Conservation (phyloP, 1,140 invertebrate genomes). For the Dinoponera quadriceps region DNA sequence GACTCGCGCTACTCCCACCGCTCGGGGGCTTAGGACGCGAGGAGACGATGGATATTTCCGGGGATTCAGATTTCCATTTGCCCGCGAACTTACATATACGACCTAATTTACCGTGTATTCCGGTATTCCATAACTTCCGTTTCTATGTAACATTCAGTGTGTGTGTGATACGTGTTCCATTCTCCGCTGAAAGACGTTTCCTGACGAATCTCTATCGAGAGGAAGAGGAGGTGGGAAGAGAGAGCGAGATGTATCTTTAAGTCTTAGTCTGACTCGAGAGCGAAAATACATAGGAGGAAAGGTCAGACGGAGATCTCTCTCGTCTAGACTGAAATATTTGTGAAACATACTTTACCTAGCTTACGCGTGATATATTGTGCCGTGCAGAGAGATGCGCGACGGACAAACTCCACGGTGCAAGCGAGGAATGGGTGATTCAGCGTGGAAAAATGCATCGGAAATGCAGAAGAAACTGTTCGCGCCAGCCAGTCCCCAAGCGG, state of each 20-base stretch:
- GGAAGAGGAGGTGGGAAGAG: too few relatives aligned
- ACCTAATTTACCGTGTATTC: conserved; percentile 27
- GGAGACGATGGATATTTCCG: neutral
- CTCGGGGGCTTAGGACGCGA: neutral
- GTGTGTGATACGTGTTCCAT: conserved; percentile 43
- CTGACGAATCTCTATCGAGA: conserved; percentile 30
- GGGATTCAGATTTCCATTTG: too few relatives aligned
- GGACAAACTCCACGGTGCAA: too few relatives aligned
- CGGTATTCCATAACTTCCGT: neutral
- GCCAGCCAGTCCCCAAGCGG: too few relatives aligned
- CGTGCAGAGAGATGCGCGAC: neutral
- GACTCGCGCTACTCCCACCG: conserved; percentile 29
- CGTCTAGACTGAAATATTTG: conserved; percentile 27
- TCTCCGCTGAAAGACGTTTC: conserved; percentile 37
- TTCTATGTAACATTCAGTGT: conserved; percentile 20
- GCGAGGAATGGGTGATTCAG: too few relatives aligned
- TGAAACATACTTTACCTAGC: conserved; percentile 21
- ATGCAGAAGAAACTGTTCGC: too few relatives aligned
- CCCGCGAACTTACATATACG: neutral
- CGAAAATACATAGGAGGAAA: conserved; percentile 47
- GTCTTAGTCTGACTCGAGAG: neutral
- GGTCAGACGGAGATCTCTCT: neutral
- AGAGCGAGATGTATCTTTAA: conserved; percentile 1
- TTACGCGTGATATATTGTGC: conserved; percentile 1
- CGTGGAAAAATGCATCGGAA: too few relatives aligned